Conservation (phyloP, 2,888 invertebrate genomes). For the Eucriotettix oculatus region DNA sequence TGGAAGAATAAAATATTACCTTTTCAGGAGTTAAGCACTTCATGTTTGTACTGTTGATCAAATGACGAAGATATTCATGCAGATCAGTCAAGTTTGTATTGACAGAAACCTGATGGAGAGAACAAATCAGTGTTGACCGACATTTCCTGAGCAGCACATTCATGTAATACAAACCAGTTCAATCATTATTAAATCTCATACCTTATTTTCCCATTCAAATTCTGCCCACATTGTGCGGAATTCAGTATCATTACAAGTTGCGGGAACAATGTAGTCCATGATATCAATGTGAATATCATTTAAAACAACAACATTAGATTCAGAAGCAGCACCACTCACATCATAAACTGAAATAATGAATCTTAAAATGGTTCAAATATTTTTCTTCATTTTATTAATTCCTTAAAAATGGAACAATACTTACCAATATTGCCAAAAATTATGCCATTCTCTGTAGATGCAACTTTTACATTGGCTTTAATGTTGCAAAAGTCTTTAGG, state of each 20-base stretch:
- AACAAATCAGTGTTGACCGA: neutral
- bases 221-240: slow-evolving; percentile 99
- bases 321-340: slow-evolving; percentile 79
- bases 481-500: slow-evolving; percentile 96
- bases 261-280: slow-evolving; percentile 97
- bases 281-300: slow-evolving; percentile 99
- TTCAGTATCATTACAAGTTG: slow-evolving; percentile 83
- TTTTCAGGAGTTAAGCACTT: slow-evolving; percentile 96
- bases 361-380: neutral
- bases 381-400: neutral
- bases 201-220: slow-evolving; percentile 99
- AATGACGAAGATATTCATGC: slow-evolving; percentile 79
- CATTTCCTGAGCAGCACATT: no score
- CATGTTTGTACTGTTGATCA: slow-evolving; percentile 95
- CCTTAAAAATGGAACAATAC: slow-evolving; percentile 8
- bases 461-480: slow-evolving; percentile 97
- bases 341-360: slow-evolving; percentile 62
- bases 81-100: slow-evolving; percentile 87
- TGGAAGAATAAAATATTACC: slow-evolving; percentile 25
- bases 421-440: slow-evolving; percentile 96
- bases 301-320: slow-evolving; percentile 92
- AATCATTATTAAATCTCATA: slow-evolving; percentile 15
- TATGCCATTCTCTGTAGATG: slow-evolving; percentile 98
- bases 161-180: slow-evolving; percentile 1
- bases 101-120: slow-evolving; percentile 47